These are phyloP conservation scores for Drosophila mimetica DNA, from an alignment of 2,888 invertebrate genomes.

Conservation along the genomic window DNA sequence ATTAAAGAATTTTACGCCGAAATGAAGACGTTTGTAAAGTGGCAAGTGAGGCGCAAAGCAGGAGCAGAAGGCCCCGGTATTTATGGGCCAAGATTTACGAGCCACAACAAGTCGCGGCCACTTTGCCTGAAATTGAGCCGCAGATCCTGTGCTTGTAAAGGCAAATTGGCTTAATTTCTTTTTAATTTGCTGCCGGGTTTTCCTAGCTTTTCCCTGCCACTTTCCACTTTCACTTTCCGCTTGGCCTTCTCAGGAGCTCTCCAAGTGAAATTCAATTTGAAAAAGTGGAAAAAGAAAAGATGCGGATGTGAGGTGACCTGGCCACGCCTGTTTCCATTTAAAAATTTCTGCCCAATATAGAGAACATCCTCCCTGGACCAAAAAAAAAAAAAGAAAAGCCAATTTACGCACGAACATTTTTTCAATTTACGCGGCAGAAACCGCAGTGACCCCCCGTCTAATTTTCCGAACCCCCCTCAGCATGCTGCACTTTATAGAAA, in stretches of 20 bases:
- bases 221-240: constrained; percentile 42
- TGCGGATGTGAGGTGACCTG: constrained; percentile 57
- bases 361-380: constrained; percentile 35
- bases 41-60: constrained; percentile 52
- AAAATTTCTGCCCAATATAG: constrained; percentile 52
- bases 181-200: constrained; percentile 81
- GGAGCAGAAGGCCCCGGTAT: constrained; percentile 58
- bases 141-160: constrained; percentile 55
- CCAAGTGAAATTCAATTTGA: constrained; percentile 75
- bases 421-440: constrained; percentile 67
- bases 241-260: constrained; percentile 43
- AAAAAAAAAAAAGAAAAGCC: constrained; percentile 49
- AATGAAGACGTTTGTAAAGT: constrained; percentile 66
- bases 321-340: constrained; percentile 60
- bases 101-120: constrained; percentile 66
- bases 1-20: constrained; percentile 83
- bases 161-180: constrained; percentile 84
- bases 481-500: constrained; percentile 69
- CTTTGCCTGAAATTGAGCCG: constrained; percentile 71
- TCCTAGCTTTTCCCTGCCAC: constrained; percentile 52
- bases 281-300: constrained; percentile 62
- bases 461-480: constrained; percentile 6
- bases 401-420: constrained; percentile 81
- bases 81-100: constrained; percentile 82
- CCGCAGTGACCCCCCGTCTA: constrained; percentile 54